Evolutionary conservation across 2,797 vertebrate genomes (phyloP), one percentile per base, ranked within the genome.

Genomic region (Ibycter americanus): DNA sequence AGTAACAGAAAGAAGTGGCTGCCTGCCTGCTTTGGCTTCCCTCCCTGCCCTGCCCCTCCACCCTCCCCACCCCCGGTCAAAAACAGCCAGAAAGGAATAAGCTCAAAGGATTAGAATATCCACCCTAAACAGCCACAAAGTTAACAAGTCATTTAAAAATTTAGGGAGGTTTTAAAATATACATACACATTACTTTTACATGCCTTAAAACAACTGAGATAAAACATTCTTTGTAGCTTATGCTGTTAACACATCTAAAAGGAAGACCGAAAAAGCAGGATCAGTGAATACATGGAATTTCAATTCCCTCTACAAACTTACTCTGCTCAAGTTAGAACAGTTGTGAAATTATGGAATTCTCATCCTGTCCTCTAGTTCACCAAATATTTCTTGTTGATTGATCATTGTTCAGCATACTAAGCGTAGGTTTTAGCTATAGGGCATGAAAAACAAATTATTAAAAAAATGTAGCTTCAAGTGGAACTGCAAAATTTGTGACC

Each of bases 61-160:
- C 2, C 6, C 34, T 3, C 16, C 6, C 15, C 6, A 16, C 8
- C 9, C 17, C 0, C n/a, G n/a, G 0, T 15, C 55, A 47, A 17
- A 74, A 82, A 77, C 8, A 91, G 38, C 3, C 15, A 68, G 25
- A 89, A 90, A 65, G 26, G 12, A 82, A 21, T 31, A 71, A 36
- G 1, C 18, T 66, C 34, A 32, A 85, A 73, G 15, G 84, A 87
- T 40, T 10, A 44, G 8, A 66, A 56, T 44, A 91, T 12, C 20
- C 8, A 54, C 32, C 12, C 52, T 51, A 78, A 81, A 63, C 5
- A 83, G 12, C 21, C 49, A 89, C 6, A 7, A 79, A 44, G 5
- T 44, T 88, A 83, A 56, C 2, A 1, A 63, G 40, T 26, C 0
- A 68, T 54, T 59, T 67, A 52, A 93, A 83, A 77, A 62, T 31